These are phyloP conservation scores for Podarcis lilfordi DNA, from an alignment of 2,797 vertebrate genomes.

Conservation along the genomic window DNA sequence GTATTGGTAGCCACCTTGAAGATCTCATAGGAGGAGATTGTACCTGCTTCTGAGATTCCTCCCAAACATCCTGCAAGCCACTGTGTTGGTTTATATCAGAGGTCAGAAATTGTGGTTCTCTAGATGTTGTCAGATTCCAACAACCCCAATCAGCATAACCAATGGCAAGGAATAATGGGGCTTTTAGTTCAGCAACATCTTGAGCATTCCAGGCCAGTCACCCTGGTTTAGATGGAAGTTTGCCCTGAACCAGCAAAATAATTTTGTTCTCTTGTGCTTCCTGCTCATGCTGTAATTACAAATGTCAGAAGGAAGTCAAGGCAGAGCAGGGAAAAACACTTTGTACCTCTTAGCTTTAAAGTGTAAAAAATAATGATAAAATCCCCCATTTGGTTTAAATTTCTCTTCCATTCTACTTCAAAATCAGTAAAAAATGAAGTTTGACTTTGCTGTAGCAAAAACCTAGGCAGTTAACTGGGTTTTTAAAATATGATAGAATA, in stretches of 20 bases:
- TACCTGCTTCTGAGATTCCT: not conserved
- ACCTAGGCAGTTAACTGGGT: not conserved
- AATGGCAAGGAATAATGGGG: not conserved
- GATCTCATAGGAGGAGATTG: not conserved
- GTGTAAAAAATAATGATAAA: too few species aligned
- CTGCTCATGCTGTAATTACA: not conserved
- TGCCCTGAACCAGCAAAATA: not conserved
- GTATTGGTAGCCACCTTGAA: not conserved
- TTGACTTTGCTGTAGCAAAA: not conserved
- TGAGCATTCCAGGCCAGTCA: not conserved
- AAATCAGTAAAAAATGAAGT: not conserved
- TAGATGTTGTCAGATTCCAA: not conserved
- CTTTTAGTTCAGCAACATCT: not conserved
- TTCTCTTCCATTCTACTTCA: not conserved
- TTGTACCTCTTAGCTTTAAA: not conserved
- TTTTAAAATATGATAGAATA: not conserved
- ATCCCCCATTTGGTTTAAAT: not conserved
- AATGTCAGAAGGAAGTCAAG: not conserved
- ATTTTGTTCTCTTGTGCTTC: not conserved
- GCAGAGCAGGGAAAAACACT: not conserved
- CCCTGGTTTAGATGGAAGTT: not conserved
- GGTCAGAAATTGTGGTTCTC: too few species aligned
- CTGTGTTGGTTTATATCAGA: too few species aligned
- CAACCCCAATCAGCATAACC: not conserved
- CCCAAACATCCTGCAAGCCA: too few species aligned